Percentiles rank a stretch among this genome's conserved stretches.
Conservation (phyloP, 2,888 invertebrate species). For the Acleris cristana region DNA sequence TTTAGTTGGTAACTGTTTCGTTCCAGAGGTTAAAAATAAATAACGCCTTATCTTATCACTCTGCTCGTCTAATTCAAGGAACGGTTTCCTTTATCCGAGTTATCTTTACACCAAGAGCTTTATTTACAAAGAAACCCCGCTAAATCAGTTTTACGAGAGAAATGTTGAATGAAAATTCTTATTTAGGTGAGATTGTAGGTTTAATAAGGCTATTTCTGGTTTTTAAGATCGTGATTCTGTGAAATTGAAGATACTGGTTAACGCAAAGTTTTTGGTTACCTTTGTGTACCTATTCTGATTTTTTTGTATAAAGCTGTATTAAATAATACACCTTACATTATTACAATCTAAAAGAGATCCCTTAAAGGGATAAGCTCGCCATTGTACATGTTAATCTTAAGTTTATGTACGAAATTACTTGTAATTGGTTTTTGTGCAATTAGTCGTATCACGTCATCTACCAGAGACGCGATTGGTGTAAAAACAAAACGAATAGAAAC, state of each 20-base stretch:
- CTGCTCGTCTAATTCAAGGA: background rate
- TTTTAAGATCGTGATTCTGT: background rate
- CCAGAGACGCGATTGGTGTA: too few species aligned
- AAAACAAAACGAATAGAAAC: too few species aligned
- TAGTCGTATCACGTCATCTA: too few species aligned
- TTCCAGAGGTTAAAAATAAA: background rate
- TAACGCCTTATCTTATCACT: background rate
- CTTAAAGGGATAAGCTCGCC: too few species aligned
- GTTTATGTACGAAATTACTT: too few species aligned
- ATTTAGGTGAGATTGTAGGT: background rate
- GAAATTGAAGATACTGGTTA: constrained; percentile 1
- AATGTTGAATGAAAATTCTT: constrained; percentile 4
- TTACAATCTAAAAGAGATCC: too few species aligned
- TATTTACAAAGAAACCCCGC: constrained; percentile 7
- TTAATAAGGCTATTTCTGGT: constrained; percentile 7
- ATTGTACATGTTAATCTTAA: too few species aligned
- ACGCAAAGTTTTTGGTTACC: background rate
- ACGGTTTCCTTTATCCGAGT: background rate
- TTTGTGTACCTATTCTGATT: background rate
- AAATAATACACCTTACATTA: too few species aligned
- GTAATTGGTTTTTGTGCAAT: too few species aligned
- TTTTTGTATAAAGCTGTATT: too few species aligned
- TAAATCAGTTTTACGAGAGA: background rate
- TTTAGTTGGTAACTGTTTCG: too few species aligned
- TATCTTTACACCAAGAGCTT: background rate